These are phyloP conservation scores for Tangara arthus DNA, from an alignment of 2,797 vertebrate species.

Conservation along the genomic window DNA sequence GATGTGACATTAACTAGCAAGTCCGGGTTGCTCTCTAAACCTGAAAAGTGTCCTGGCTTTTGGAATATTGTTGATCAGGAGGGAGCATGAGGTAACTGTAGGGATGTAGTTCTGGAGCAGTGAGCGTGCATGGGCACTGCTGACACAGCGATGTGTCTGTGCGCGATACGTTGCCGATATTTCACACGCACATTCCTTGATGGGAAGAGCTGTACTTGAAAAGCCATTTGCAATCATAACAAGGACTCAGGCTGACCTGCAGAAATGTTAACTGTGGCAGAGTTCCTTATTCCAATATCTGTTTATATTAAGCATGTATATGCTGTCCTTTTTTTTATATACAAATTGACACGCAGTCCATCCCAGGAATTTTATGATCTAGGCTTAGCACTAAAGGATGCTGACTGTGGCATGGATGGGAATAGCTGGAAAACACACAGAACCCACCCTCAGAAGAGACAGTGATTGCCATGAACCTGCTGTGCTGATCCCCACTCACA, in stretches of 20 bases:
- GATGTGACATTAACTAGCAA: not conserved
- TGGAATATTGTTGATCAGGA: not conserved
- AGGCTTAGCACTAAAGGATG: not conserved
- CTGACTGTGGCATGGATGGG: not conserved
- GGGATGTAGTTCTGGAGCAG: rapidly evolving
- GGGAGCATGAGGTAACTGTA: not conserved
- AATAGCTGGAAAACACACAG: not conserved
- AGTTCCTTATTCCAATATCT: not conserved
- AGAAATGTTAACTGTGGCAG: not conserved
- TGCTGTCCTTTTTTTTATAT: not conserved
- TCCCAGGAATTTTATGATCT: not conserved
- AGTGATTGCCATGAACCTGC: rapidly evolving
- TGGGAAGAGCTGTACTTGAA: not conserved
- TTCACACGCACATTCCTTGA: not conserved
- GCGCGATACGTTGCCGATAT: rapidly evolving
- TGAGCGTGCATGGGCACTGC: not conserved
- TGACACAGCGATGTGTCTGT: rapidly evolving
- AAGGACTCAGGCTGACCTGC: not conserved
- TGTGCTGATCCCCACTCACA: rapidly evolving
- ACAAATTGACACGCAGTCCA: not conserved
- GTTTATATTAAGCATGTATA: not conserved
- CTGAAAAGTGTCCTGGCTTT: not conserved
- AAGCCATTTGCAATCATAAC: not conserved
- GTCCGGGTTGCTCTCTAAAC: not conserved
- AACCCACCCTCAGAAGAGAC: rapidly evolving